These are phyloP conservation scores for Fabriciana adippe DNA, from an alignment of 2,888 invertebrate species.

Conservation along the genomic window DNA sequence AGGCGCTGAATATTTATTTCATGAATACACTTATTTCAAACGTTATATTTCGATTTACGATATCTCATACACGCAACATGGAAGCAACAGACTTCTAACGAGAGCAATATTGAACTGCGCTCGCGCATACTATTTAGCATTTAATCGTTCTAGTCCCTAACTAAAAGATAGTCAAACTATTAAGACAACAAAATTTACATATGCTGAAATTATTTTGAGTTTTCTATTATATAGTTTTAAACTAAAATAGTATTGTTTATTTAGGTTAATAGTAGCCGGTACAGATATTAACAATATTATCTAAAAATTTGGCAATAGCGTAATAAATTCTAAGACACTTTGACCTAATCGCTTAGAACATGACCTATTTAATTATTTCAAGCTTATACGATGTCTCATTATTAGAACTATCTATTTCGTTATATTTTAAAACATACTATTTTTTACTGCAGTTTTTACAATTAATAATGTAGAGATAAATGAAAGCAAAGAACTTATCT, in stretches of 20 bases:
- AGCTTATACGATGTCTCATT: not conserved
- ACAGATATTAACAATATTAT: slow-evolving; percentile 38
- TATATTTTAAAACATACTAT: not conserved
- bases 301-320: slow-evolving; percentile 35
- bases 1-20: slow-evolving; percentile 8
- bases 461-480: too few relatives aligned
- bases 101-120: slow-evolving; percentile 47
- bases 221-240: slow-evolving; percentile 4
- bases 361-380: slow-evolving; percentile 31
- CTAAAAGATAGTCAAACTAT: slow-evolving; percentile 16
- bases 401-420: not conserved
- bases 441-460: too few relatives aligned
- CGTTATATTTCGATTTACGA: slow-evolving; percentile 7
- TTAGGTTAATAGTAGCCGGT: slow-evolving; percentile 40
- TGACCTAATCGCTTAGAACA: slow-evolving; percentile 28
- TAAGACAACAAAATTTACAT: not conserved
- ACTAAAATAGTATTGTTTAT: slow-evolving; percentile 11
- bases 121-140: slow-evolving; percentile 33
- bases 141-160: slow-evolving; percentile 15
- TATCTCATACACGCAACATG: slow-evolving; percentile 13
- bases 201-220: not conserved
- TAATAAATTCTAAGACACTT: slow-evolving; percentile 30
- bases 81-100: slow-evolving; percentile 49
- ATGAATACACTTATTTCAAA: slow-evolving; percentile 23
- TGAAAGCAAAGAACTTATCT: too few relatives aligned